These are phyloP conservation scores for Lingula anatina DNA, from an alignment of 2,888 invertebrate species.

Conservation along the genomic window DNA sequence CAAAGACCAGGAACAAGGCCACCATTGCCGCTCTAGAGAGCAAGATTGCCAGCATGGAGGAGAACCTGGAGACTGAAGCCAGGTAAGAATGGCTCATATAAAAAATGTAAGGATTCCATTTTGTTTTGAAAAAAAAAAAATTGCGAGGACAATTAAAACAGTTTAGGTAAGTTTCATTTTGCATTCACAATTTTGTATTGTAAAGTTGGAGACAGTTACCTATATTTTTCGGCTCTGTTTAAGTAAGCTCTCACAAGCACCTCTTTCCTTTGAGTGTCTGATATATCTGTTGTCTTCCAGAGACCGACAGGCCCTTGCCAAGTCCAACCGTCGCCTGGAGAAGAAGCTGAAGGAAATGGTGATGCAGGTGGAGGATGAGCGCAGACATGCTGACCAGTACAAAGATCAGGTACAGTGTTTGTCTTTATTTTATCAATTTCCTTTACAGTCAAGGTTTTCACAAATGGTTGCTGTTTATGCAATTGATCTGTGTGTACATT, in stretches of 20 bases:
- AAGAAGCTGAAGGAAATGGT: constrained; percentile 84
- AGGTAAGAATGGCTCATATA: constrained; percentile 60
- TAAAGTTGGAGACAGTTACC: too few relatives aligned
- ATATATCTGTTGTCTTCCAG: constrained; percentile 75
- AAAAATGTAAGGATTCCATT: too few relatives aligned
- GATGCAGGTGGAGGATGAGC: constrained; percentile 91
- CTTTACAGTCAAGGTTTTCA: background rate
- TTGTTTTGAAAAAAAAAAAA: too few relatives aligned
- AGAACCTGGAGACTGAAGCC: constrained; percentile 90
- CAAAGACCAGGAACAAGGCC: constrained; percentile 90
- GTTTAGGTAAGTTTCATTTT: too few relatives aligned
- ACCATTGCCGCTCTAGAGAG: constrained; percentile 88
- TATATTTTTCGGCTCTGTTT: constrained; percentile 5
- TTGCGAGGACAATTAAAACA: too few relatives aligned
- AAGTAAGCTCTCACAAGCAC: constrained; percentile 80
- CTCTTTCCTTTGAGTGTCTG: constrained; percentile 83
- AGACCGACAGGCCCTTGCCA: constrained; percentile 83
- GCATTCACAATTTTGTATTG: too few relatives aligned
- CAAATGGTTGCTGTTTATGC: background rate
- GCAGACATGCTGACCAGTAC: constrained; percentile 93
- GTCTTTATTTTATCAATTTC: background rate
- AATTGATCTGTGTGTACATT: background rate
- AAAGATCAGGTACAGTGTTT: constrained; percentile 80
- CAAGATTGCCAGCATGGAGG: constrained; percentile 89
- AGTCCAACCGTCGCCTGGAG: constrained; percentile 84